These are phyloP conservation scores for Schmidtea mediterranea DNA, from an alignment of 1,140 invertebrate genomes.

Conservation along the genomic window DNA sequence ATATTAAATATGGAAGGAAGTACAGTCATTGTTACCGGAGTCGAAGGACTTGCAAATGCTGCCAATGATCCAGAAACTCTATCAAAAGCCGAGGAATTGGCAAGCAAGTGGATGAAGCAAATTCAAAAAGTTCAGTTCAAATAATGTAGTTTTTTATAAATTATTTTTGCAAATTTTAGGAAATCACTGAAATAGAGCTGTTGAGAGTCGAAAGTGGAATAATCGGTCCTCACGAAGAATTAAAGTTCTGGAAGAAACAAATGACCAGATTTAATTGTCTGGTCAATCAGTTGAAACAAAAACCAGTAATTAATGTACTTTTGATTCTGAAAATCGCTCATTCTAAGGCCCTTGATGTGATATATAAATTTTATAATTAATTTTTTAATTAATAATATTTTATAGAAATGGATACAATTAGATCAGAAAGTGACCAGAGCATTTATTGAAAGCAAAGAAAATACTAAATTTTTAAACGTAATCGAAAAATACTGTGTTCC, in stretches of 20 bases:
- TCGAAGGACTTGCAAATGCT: slow-evolving; percentile 10
- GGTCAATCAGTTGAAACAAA: slow-evolving; percentile 42
- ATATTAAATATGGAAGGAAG: no score
- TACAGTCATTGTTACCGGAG: no score
- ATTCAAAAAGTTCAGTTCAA: slow-evolving; percentile 20
- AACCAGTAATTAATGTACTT: no score
- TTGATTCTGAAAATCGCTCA: no score
- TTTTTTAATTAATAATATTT: no score
- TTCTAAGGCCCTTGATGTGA: no score
- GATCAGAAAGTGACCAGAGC: slow-evolving; percentile 4
- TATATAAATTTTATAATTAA: no score
- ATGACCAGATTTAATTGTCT: slow-evolving; percentile 55
- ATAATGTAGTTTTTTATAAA: no score
- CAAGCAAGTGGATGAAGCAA: slow-evolving; percentile 25
- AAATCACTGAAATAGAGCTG: slow-evolving; percentile 30
- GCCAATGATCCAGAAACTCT: slow-evolving; percentile 23
- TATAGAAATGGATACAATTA: no score
- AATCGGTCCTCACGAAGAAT: slow-evolving; percentile 61
- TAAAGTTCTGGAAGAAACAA: slow-evolving; percentile 78
- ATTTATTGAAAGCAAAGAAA: slow-evolving; percentile 65
- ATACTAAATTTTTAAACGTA: slow-evolving; percentile 72
- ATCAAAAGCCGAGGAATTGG: slow-evolving; percentile 21
- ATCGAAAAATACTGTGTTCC: slow-evolving; percentile 77
- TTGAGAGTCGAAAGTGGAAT: slow-evolving; percentile 64
- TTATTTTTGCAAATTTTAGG: no score